Conservation (phyloP, 64 coral and sea anemone species). For the Montipora capricornis region DNA sequence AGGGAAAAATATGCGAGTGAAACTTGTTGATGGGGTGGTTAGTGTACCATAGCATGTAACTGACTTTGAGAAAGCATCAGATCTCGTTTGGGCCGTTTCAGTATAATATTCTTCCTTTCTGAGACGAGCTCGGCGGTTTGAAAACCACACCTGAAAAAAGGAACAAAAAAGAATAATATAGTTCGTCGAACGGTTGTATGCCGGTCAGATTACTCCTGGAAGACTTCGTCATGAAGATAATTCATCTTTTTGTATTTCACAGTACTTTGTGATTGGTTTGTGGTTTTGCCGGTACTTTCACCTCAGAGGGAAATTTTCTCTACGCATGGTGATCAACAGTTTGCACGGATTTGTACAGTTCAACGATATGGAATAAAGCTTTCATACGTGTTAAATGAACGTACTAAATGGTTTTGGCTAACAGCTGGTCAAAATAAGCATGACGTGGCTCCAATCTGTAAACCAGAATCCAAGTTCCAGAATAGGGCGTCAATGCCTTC, state of each 20-base stretch:
- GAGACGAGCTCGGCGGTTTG: constrained; percentile 70
- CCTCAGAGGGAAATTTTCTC: too few relatives aligned
- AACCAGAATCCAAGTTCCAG: background rate
- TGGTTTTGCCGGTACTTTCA: too few relatives aligned
- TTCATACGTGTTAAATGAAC: too few relatives aligned
- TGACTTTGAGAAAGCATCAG: background rate
- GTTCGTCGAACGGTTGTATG: background rate
- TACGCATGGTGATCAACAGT: too few relatives aligned
- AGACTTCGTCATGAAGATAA: too few relatives aligned
- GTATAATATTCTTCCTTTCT: constrained; percentile 64
- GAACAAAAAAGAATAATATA: background rate
- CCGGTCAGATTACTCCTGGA: too few relatives aligned
- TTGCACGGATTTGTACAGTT: too few relatives aligned
- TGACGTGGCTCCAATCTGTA: background rate
- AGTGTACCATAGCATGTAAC: background rate
- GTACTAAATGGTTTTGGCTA: too few relatives aligned
- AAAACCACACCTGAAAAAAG: constrained; percentile 69
- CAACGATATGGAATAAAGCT: too few relatives aligned
- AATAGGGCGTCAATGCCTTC: background rate
- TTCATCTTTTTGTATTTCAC: too few relatives aligned
- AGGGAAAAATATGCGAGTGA: constrained; percentile 46
- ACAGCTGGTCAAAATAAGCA: too few relatives aligned
- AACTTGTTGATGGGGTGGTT: background rate
- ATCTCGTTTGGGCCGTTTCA: constrained; percentile 19
- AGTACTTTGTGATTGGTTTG: too few relatives aligned